Evolutionary conservation across 2,797 vertebrate genomes (phyloP), one percentile per base, ranked within the genome.

Genomic region (Loris lydekkerianus): DNA sequence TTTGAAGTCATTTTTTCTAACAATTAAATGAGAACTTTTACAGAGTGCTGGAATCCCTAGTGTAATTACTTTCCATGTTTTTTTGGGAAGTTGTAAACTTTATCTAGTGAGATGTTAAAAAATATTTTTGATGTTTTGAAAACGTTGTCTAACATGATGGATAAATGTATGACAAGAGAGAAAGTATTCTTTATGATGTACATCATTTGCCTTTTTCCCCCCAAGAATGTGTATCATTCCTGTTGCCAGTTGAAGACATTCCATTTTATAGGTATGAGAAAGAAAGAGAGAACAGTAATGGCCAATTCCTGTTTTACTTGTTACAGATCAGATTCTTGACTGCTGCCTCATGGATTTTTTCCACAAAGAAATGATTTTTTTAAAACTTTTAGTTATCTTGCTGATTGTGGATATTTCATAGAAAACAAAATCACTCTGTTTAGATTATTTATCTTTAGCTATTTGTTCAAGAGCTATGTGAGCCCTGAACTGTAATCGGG

Each of bases 391-490:
- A 67, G 61, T 90, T 58, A 83, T 21, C 77, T 92, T 77, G 25
- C 73, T 53, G 63, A 34, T 27, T 89, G 95, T 63, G 73, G 83
- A 37, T 46, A 34, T 72, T 83, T 73, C 31, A 61, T 1, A 40
- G 73, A 80, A 67, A 86, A 83, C 46, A 43, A 90, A 91, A 87
- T 46, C 60, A 78, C 23, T 27, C 10, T 80, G 6, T 88, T 85
- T 49, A 73, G 53, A 65, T 96, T 53, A 96, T 78, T 92, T 96
- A 80, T 96, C 96, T 96, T 95, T 97, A 81, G 93, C 73, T 92
- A 97, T 97, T 85, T 97, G 93, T 60, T 97, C 93, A 77, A 97
- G 96, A 83, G 97, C 95, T 80, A 96, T 25, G 11, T 98, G 96
- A 81, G 65, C 89, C 96, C 94, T 96, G 70, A 98, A 96, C 40